These are phyloP conservation scores for Hippopotamus amphibius DNA, from an alignment of 2,113 vertebrate species.

Conservation along the genomic window DNA sequence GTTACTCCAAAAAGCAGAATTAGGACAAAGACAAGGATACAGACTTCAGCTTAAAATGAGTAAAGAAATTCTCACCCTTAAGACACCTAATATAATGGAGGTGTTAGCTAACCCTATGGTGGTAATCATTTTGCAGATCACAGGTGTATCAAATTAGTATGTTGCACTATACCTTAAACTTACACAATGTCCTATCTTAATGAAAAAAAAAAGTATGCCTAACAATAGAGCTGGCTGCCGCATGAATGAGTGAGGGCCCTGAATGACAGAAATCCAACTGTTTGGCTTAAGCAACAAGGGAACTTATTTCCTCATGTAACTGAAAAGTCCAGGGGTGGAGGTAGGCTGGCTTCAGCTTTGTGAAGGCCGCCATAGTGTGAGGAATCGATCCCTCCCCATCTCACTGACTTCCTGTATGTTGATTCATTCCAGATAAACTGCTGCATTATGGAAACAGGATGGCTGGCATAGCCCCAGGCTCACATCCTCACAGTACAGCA, in stretches of 20 bases:
- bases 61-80: not conserved
- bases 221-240: not conserved
- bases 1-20: not conserved
- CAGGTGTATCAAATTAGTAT: not conserved
- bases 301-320: not conserved
- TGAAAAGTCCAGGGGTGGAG: not conserved
- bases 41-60: not conserved
- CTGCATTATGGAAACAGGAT: not conserved
- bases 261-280: not conserved
- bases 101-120: not conserved
- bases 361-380: not conserved
- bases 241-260: not conserved
- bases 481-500: not conserved
- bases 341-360: not conserved
- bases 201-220: not conserved
- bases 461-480: too few relatives aligned
- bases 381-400: not conserved
- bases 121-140: not conserved
- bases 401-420: not conserved
- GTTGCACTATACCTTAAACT: not conserved
- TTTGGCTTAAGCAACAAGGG: not conserved
- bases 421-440: not conserved
- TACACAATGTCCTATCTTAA: not conserved
- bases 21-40: not conserved
- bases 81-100: not conserved